A percentile compares a stretch with the other conserved stretches of the same genome.
Evolutionary conservation across 1,140 invertebrate species (phyloP).

Genomic region (Andrena cerasifolii): DNA sequence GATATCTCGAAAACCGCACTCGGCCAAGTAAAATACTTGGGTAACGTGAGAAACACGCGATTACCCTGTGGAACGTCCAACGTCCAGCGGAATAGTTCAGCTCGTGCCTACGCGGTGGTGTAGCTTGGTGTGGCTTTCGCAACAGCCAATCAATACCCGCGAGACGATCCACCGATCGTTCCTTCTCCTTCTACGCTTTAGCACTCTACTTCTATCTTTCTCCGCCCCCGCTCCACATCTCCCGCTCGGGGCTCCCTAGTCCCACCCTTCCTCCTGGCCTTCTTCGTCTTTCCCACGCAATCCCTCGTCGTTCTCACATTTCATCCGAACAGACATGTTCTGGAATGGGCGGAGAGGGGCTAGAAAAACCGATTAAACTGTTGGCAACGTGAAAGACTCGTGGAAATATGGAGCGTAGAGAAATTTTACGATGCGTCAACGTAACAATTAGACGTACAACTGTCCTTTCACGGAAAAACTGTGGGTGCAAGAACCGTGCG

Average conservation of each 20-base stretch:
- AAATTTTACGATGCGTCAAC: slow-evolving; percentile 1
- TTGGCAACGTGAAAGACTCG: not conserved
- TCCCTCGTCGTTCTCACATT: not conserved
- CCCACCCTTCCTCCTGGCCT: slow-evolving; percentile 1
- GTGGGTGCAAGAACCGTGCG: not conserved
- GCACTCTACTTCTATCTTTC: slow-evolving; percentile 26
- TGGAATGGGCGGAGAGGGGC: too few relatives aligned
- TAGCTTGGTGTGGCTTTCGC: slow-evolving; percentile 74
- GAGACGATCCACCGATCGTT: slow-evolving; percentile 77
- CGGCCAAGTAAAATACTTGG: too few relatives aligned
- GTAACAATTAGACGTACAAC: too few relatives aligned
- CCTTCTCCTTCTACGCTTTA: slow-evolving; percentile 40
- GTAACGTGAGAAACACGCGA: too few relatives aligned
- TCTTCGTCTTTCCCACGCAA: not conserved
- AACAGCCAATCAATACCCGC: slow-evolving; percentile 81
- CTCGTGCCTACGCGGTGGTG: slow-evolving; percentile 57
- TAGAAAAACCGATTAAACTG: not conserved
- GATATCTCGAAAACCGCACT: too few relatives aligned
- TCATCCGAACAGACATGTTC: too few relatives aligned
- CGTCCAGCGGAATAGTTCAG: slow-evolving; percentile 48
- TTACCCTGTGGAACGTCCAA: slow-evolving; percentile 51
- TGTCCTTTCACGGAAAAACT: too few relatives aligned
- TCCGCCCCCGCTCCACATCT: slow-evolving; percentile 4
- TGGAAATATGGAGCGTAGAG: not conserved
- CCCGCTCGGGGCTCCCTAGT: too few relatives aligned